Conservation (phyloP, 2,888 invertebrate genomes). For the Gryllus longicercus region DNA sequence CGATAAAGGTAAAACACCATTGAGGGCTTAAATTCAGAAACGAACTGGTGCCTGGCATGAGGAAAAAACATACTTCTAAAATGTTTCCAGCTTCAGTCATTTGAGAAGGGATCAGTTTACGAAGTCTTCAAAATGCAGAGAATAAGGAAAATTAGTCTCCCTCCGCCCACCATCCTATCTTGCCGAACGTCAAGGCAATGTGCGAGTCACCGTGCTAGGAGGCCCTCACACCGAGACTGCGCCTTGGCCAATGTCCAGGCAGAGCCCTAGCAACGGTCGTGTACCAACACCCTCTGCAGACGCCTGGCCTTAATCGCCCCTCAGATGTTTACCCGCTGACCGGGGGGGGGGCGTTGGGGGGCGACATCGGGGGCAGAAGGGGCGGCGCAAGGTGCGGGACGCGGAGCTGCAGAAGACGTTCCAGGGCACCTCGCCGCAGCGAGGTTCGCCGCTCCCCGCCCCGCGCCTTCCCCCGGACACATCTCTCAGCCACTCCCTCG, state of each 20-base stretch:
- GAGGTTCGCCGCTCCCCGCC: neutral
- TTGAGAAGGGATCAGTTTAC: no score
- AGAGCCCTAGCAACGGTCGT: neutral
- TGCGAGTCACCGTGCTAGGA: no score
- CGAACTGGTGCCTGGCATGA: no score
- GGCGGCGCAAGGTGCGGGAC: neutral
- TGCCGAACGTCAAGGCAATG: no score
- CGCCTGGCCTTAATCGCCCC: slow-evolving; percentile 17
- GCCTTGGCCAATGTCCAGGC: slow-evolving; percentile 5
- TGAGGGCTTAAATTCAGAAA: no score
- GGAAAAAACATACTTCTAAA: no score
- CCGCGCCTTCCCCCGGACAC: neutral
- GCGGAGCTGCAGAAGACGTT: neutral
- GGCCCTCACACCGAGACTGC: neutral
- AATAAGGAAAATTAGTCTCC: no score
- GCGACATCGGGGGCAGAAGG: neutral
- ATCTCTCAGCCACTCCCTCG: neutral
- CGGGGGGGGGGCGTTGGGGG: neutral
- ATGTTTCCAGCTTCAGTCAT: no score
- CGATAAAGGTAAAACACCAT: no score
- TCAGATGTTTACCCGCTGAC: neutral
- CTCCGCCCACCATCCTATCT: no score
- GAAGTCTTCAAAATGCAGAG: no score
- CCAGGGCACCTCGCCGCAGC: neutral
- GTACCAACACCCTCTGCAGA: neutral